Evolutionary conservation across 2,797 vertebrate genomes (phyloP).

Genomic region (Gouania willdenowi): DNA sequence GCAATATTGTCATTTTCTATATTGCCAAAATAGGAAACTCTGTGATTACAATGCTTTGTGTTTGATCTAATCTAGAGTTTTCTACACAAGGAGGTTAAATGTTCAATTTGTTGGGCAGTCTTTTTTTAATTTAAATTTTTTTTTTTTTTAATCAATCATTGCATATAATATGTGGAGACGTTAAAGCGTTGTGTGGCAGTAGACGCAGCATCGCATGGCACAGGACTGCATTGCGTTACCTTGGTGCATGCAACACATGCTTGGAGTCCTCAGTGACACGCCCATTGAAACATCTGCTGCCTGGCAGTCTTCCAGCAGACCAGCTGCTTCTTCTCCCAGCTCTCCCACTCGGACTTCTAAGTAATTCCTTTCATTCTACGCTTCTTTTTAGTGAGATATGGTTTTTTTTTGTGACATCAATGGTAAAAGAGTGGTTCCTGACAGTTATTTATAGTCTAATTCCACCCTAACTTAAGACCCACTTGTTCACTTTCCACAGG

Average conservation of each 20-base stretch:
- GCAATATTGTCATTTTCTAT: too few relatives aligned
- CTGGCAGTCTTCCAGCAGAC: conserved; percentile 55
- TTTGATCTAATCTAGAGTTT: too few relatives aligned
- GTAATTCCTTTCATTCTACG: conserved; percentile 23
- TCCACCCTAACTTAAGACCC: not conserved
- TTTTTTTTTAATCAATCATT: too few relatives aligned
- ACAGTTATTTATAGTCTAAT: not conserved
- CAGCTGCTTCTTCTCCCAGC: conserved; percentile 59
- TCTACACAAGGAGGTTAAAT: too few relatives aligned
- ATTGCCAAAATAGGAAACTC: too few relatives aligned
- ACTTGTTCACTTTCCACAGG: not conserved
- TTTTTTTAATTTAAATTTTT: too few relatives aligned
- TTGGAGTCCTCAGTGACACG: conserved; percentile 45
- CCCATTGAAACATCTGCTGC: conserved; percentile 69
- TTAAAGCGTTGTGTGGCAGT: not conserved
- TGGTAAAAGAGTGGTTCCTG: not conserved
- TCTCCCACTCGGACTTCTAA: conserved; percentile 46
- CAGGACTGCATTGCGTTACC: conserved; percentile 71
- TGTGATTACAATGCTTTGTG: too few relatives aligned
- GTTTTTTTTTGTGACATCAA: conserved; percentile 20
- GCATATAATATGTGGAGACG: too few relatives aligned
- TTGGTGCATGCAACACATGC: conserved; percentile 69
- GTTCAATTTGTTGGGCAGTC: too few relatives aligned
- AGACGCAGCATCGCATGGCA: conserved; percentile 25
- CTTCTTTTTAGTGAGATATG: conserved; percentile 6